These are phyloP conservation scores for Holacanthella duospinosa DNA, from an alignment of 2,888 invertebrate species.

Conservation along the genomic window DNA sequence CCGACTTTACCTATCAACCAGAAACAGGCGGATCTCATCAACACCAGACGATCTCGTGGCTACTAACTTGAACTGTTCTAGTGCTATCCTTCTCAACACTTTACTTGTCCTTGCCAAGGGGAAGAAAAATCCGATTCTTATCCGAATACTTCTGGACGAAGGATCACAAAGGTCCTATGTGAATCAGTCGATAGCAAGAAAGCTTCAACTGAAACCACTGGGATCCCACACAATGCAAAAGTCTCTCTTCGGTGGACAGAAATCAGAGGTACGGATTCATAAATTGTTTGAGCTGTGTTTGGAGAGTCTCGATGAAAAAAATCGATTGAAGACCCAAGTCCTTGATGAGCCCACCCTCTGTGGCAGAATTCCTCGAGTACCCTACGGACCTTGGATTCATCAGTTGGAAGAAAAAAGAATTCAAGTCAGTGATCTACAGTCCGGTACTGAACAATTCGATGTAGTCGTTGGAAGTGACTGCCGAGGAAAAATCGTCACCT, in stretches of 20 bases:
- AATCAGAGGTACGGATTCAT: background rate
- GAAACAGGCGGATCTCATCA: background rate
- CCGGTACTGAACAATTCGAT: too few species aligned
- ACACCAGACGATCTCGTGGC: too few species aligned
- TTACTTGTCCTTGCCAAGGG: too few species aligned
- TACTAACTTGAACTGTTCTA: background rate
- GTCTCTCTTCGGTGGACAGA: conserved; percentile 28
- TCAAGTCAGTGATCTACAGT: too few species aligned
- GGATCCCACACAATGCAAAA: conserved; percentile 22
- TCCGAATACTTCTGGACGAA: too few species aligned
- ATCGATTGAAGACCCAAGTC: background rate
- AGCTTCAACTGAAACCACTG: conserved; percentile 21
- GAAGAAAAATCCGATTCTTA: too few species aligned
- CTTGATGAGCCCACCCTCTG: background rate
- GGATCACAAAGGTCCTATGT: too few species aligned
- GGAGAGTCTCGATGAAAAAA: background rate
- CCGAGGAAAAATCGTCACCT: too few species aligned
- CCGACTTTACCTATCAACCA: background rate
- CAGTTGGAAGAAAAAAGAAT: too few species aligned
- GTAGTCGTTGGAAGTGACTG: too few species aligned
- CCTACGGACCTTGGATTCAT: too few species aligned
- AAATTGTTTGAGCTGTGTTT: background rate
- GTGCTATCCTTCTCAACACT: conserved; percentile 15
- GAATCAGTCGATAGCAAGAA: too few species aligned
- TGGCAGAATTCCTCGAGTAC: background rate